Percentiles rank a stretch among this genome's conserved stretches.
Conservation (phyloP, 2,113 vertebrate species). For the Fregata magnificens region DNA sequence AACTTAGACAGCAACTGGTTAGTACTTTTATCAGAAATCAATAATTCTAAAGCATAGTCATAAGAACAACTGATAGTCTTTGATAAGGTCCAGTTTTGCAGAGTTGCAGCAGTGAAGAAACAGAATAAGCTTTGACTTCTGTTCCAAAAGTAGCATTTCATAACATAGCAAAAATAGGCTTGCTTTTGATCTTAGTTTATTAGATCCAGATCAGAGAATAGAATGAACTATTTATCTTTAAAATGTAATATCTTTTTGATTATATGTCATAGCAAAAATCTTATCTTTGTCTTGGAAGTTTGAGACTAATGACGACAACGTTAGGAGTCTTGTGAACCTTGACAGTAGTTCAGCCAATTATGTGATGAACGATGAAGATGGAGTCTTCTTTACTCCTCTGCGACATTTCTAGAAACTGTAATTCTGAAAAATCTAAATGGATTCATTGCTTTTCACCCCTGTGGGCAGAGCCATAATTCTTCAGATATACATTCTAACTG, state of each 20-base stretch:
- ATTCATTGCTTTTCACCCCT: conserved; percentile 14
- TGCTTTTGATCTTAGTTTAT: conserved; percentile 45
- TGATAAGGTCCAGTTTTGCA: not conserved
- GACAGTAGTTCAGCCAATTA: conserved; percentile 59
- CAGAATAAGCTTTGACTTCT: not conserved
- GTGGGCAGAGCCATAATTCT: conserved; percentile 38
- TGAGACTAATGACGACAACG: conserved; percentile 36
- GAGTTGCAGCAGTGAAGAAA: not conserved
- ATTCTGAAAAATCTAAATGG: conserved; percentile 43
- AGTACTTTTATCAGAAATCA: not conserved
- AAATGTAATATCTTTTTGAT: conserved; percentile 62
- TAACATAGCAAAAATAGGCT: not conserved
- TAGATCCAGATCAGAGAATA: conserved; percentile 28
- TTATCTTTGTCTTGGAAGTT: conserved; percentile 42
- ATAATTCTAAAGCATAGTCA: not conserved
- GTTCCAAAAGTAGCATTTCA: conserved; percentile 16
- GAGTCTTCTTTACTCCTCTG: not conserved
- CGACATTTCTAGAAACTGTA: not conserved
- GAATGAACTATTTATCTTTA: conserved; percentile 41
- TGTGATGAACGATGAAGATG: conserved; percentile 8
- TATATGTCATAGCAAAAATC: conserved; percentile 44
- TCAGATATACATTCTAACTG: conserved; percentile 21
- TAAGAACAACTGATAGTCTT: not conserved
- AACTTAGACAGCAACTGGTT: not conserved
- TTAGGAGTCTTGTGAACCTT: conserved; percentile 10